A percentile compares a stretch with the other conserved stretches of the same genome.
Evolutionary conservation across 2,888 invertebrate genomes (phyloP).

Genomic region (Muscina levida): DNA sequence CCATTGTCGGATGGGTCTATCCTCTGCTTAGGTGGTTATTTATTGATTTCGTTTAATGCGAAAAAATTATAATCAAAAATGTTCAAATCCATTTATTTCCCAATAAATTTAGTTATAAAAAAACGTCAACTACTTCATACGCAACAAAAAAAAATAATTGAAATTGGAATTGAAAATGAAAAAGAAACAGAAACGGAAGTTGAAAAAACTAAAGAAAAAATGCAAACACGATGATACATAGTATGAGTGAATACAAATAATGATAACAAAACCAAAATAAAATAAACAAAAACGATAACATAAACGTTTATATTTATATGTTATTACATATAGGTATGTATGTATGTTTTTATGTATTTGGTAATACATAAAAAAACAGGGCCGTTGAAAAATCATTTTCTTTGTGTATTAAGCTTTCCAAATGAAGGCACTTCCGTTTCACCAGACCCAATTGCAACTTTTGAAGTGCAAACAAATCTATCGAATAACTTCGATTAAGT

Average conservation of each 20-base stretch:
- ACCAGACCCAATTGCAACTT: constrained; percentile 73
- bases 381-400: constrained; percentile 77
- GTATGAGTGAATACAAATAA: constrained; percentile 3
- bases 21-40: not conserved
- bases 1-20: not conserved
- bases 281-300: constrained; percentile 4
- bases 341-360: constrained; percentile 27
- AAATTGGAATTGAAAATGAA: constrained; percentile 23
- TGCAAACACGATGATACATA: constrained; percentile 14
- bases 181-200: constrained; percentile 29
- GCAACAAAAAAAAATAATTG: constrained; percentile 40
- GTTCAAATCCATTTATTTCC: constrained; percentile 76
- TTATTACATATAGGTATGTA: constrained; percentile 27
- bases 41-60: not conserved
- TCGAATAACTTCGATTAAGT: constrained; percentile 2
- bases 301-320: not conserved
- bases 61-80: constrained; percentile 67
- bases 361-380: constrained; percentile 67
- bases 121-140: constrained; percentile 71
- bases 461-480: constrained; percentile 15
- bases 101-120: constrained; percentile 78
- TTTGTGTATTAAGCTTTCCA: constrained; percentile 65
- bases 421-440: constrained; percentile 68
- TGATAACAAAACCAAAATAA: constrained; percentile 26
- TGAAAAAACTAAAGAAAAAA: constrained; percentile 57